Base-by-base conservation (phyloP, 2,113 vertebrate species). In the Pseudopodoces humilis region DNA sequence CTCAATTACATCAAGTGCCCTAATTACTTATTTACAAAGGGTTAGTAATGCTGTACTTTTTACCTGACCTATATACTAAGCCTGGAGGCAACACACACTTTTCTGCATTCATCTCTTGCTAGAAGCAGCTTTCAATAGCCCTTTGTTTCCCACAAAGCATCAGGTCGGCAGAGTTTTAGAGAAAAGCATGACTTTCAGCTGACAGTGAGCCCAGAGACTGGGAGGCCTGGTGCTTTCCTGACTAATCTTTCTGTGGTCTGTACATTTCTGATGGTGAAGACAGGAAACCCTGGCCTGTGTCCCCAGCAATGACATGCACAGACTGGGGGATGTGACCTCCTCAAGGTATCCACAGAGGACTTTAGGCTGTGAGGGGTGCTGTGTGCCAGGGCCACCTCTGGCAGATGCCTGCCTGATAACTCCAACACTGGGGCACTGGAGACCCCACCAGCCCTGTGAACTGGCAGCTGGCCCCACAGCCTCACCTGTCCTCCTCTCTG, bases 1-100 rank as follows among this genome's bases (percentile, higher is more conserved):
- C 91, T 96, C 95, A 97, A 90, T 97, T 96, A 93, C 55, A 35
- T 30, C 74, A 93, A 92, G 70, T 92, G 92, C 83, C 90, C 95
- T 96, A 95, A 95, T 94, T 80, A 95, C 89, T 97, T 97, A 95
- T 97, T 97, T 97, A 94, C 90, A 93, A 94, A 86, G 78, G 74
- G 67, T 88, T 95, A 78, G 90, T 96, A 94, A 95, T 30, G 25
- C 80, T 77, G 79, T 81, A 95, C 81, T 92, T 87, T 44, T 49
- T 85, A 88, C 67, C 71, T 10, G 2, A 78, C 9, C 30, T 88
- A 81, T 33, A 68, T 60, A 56, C 41, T 22, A 28, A 88, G 82
- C 60, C 69, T 28, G 28, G 60, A 88, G 60, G 59, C 3, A 9
- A 47, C 59, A 50, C 86, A 76, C 21, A 39, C 30, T 85, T 88